These are phyloP conservation scores for Porites lobata DNA, from an alignment of 92 coral and sea anemone genomes.

Conservation along the genomic window DNA sequence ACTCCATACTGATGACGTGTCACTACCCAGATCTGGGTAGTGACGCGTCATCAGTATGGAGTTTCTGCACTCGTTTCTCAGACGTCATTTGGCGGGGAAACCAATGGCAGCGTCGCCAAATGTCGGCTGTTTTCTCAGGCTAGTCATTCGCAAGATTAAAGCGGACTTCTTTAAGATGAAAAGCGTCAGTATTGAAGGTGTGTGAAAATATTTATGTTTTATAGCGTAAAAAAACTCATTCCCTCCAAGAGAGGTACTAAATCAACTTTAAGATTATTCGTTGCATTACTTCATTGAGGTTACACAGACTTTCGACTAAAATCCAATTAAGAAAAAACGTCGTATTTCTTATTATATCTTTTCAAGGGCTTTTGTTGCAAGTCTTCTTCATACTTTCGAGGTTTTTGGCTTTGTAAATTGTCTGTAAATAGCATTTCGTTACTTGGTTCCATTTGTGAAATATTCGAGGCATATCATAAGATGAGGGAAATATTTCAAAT, in stretches of 20 bases:
- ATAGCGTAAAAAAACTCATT: conserved; percentile 2
- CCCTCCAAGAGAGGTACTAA: background rate
- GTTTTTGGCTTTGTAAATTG: conserved; percentile 10
- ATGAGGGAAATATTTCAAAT: background rate
- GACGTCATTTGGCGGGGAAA: too few relatives aligned
- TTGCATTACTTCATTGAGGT: too few relatives aligned
- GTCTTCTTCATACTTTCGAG: background rate
- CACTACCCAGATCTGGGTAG: too few relatives aligned
- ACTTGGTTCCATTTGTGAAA: background rate
- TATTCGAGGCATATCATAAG: background rate
- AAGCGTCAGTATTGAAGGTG: background rate
- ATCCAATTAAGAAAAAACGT: background rate
- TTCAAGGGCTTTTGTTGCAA: background rate
- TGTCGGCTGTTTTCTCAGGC: too few relatives aligned
- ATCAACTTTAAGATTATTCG: too few relatives aligned
- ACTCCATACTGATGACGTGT: too few relatives aligned
- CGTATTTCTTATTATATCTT: background rate
- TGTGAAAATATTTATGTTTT: conserved; percentile 46
- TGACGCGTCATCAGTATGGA: too few relatives aligned
- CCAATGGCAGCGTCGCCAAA: too few relatives aligned
- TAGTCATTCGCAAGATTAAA: too few relatives aligned
- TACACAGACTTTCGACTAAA: too few relatives aligned
- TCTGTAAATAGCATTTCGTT: conserved; percentile 21
- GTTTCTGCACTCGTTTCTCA: too few relatives aligned
- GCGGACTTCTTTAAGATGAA: background rate